These are phyloP conservation scores for Yasuhikotakia modesta DNA, from an alignment of 2,797 vertebrate genomes.

Conservation along the genomic window DNA sequence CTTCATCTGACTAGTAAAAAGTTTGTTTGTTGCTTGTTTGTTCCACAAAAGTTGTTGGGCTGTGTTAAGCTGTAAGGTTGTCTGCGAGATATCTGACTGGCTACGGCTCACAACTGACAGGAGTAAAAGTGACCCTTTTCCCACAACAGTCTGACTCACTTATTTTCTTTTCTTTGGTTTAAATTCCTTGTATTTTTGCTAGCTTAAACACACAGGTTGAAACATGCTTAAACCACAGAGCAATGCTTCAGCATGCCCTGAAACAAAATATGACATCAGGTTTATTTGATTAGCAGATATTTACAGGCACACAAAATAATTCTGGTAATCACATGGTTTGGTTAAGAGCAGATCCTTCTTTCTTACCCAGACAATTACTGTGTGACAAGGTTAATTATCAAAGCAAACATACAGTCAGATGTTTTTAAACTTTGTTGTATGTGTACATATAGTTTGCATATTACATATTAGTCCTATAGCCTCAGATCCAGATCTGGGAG, in stretches of 20 bases:
- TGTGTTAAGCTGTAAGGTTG: too few relatives aligned
- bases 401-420: slow-evolving; percentile 29
- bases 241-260: slow-evolving; percentile 28
- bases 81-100: slow-evolving; percentile 15
- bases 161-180: slow-evolving; percentile 15
- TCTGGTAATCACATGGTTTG: neutral
- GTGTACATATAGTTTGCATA: slow-evolving; percentile 15
- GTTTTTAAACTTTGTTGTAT: slow-evolving; percentile 9
- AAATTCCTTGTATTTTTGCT: slow-evolving; percentile 22
- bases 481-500: too few relatives aligned
- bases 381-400: slow-evolving; percentile 11
- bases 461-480: neutral
- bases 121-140: slow-evolving; percentile 30
- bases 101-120: slow-evolving; percentile 19
- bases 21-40: too few relatives aligned
- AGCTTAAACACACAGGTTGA: slow-evolving; percentile 37
- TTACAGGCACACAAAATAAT: neutral
- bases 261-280: slow-evolving; percentile 16
- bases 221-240: slow-evolving; percentile 36
- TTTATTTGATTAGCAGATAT: slow-evolving; percentile 25
- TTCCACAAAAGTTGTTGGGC: slow-evolving; percentile 12
- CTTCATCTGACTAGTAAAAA: neutral
- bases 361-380: neutral
- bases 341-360: neutral
- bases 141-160: slow-evolving; percentile 19